These are phyloP conservation scores for Python bivittatus DNA, from an alignment of 2,113 vertebrate species.

Conservation along the genomic window DNA sequence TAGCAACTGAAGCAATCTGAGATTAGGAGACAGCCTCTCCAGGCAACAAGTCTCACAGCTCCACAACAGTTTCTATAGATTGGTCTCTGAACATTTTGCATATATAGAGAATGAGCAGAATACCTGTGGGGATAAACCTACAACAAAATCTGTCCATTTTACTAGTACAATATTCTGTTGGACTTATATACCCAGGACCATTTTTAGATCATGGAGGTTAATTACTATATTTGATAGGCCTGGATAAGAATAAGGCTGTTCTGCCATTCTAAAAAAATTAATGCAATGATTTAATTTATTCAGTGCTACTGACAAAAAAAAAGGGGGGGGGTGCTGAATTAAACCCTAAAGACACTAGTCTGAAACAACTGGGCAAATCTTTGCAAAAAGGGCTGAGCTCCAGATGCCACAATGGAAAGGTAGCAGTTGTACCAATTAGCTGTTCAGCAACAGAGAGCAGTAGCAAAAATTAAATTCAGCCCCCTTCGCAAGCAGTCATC, in stretches of 20 bases:
- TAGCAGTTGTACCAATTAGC: not conserved
- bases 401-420: not conserved
- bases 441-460: not conserved
- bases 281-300: constrained; percentile 18
- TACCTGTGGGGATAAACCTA: constrained; percentile 23
- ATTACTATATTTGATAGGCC: not conserved
- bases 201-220: not conserved
- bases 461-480: not conserved
- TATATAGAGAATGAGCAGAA: not conserved
- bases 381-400: not conserved
- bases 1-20: constrained; percentile 2
- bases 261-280: not conserved
- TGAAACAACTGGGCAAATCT: not conserved
- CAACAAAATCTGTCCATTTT: constrained; percentile 1
- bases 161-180: constrained; percentile 28
- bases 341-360: not conserved
- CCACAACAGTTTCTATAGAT: not conserved
- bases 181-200: not conserved
- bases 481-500: not conserved
- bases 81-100: not conserved
- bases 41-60: not conserved
- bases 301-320: not conserved
- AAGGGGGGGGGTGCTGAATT: not conserved
- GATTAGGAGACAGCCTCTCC: not conserved
- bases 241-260: not conserved